Evolutionary conservation across 2,113 vertebrate species (phyloP), one percentile per base, ranked within the genome.

Genomic region (Corythornis vintsioides): DNA sequence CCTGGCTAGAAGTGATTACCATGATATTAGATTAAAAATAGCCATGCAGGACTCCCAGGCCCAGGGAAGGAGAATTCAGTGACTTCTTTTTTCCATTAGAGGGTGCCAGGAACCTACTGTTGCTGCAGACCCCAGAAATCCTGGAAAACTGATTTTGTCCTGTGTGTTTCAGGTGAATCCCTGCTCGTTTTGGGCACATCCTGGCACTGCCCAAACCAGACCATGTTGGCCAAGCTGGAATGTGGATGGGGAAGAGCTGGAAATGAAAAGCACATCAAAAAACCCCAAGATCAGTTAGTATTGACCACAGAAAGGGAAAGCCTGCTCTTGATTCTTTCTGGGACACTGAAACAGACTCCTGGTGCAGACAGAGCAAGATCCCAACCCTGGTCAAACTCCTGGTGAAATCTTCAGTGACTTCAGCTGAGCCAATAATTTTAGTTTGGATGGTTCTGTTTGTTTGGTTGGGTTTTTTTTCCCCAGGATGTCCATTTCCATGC

Each of bases 41-140:
- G 92, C n/a, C 72, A 42, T 2, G 40, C 91, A 53, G 53, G 65
- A 2, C 21, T 75, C 6, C 3, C n/a, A 9, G 86, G 18, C 72
- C 2, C 4, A 29, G 24, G 13, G 67, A 80, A 70, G 6, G 53
- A 71, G 10, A 48, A 45, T 86, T 94, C 92, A 95, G 29, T 96
- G 93, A 73, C 94, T 38, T 81, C 38, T 42, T 61, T 93, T 91
- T 91, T 94, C 97, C 97, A 96, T 93, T 90, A 91, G 96, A 96
- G 96, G 97, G 96, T 96, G 95, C 96, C 95, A 91, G 88, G 93
- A 83, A 72, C 86, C 78, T 81, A 17, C 85, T 73, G 90, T 95
- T 91, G 93, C 84, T 81, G 16, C 85, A 82, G 79, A 87, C 78
- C 73, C 73, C 40, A 12, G 87, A 35, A 64, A 64, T 53, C 9